Conservation (phyloP, 2,888 invertebrate genomes). For the Habrosyne pyritoides region DNA sequence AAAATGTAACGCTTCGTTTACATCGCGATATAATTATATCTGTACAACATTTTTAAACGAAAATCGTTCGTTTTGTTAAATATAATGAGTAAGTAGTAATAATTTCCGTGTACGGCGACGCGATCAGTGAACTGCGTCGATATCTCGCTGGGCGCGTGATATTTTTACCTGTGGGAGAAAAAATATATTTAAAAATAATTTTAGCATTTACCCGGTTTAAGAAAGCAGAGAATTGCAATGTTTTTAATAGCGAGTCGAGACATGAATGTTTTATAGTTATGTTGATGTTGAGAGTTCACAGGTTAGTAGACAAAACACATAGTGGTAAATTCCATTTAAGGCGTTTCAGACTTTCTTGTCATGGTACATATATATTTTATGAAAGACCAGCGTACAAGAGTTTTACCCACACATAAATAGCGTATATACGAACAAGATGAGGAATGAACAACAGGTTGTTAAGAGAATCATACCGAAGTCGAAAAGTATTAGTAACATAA, state of each 20-base stretch:
- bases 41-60: slow-evolving; percentile 13
- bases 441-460: too few relatives aligned
- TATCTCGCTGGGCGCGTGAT: slow-evolving; percentile 97
- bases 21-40: slow-evolving; percentile 29
- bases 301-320: not conserved
- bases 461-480: too few relatives aligned
- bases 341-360: too few relatives aligned
- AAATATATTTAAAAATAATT: not conserved
- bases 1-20: slow-evolving; percentile 33
- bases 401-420: not conserved
- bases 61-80: not conserved
- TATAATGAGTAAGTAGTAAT: not conserved
- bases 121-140: slow-evolving; percentile 88
- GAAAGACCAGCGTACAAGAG: not conserved
- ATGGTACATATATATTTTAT: not conserved
- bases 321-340: too few relatives aligned
- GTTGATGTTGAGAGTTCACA: not conserved
- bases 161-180: slow-evolving; percentile 88
- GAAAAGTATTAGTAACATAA: too few relatives aligned
- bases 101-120: slow-evolving; percentile 20
- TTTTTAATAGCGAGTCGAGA: not conserved
- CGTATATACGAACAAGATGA: too few relatives aligned
- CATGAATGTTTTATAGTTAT: not conserved
- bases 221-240: not conserved
- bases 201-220: not conserved